These are phyloP conservation scores for Lithophane leautieri DNA, from an alignment of 2,888 invertebrate species.

Conservation along the genomic window DNA sequence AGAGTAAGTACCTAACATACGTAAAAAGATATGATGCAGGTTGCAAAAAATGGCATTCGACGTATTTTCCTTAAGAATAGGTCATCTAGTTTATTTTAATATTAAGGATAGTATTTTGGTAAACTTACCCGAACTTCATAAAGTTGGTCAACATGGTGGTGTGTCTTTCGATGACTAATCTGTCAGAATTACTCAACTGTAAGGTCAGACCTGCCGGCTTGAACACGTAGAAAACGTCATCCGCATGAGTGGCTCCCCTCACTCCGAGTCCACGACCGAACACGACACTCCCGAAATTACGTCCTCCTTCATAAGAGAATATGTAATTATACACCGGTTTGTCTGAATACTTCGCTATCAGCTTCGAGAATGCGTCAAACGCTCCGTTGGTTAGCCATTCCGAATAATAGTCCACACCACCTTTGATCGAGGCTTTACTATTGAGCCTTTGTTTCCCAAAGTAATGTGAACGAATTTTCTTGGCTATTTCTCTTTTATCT, in stretches of 20 bases:
- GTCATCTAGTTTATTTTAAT: background rate
- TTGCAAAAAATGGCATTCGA: background rate
- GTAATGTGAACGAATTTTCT: conserved; percentile 78
- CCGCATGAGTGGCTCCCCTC: conserved; percentile 81
- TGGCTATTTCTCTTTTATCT: conserved; percentile 74
- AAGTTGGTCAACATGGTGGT: conserved; percentile 84
- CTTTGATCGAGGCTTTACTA: conserved; percentile 68
- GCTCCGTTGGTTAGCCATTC: conserved; percentile 82
- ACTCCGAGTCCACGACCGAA: conserved; percentile 68
- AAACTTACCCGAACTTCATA: conserved; percentile 77
- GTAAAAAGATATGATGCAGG: background rate
- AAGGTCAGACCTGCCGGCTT: conserved; percentile 80
- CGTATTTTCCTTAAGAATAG: too few relatives aligned
- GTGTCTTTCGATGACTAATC: conserved; percentile 76
- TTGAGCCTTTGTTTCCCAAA: conserved; percentile 74
- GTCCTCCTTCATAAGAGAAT: conserved; percentile 81
- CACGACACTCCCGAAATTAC: conserved; percentile 80
- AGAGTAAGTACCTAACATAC: background rate
- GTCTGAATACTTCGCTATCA: conserved; percentile 75
- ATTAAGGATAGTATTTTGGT: background rate
- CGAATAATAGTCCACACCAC: conserved; percentile 78
- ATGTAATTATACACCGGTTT: conserved; percentile 82
- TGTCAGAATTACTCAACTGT: conserved; percentile 72
- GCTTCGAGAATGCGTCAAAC: conserved; percentile 76
- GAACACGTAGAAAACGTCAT: conserved; percentile 86